Conservation (phyloP, 2,888 invertebrate genomes). For the Eupithecia abbreviata region DNA sequence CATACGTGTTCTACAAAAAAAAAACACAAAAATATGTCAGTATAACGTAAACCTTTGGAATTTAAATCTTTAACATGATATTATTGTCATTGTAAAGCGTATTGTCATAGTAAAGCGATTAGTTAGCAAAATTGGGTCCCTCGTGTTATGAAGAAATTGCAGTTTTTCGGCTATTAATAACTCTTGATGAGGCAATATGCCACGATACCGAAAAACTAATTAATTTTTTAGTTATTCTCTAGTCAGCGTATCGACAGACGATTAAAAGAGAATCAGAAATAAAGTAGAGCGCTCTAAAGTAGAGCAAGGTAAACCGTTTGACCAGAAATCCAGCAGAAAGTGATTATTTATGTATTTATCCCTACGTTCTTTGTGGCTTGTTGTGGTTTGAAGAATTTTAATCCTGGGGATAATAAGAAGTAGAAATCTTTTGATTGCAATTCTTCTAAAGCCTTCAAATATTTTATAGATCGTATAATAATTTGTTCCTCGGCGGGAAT, state of each 20-base stretch:
- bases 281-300: background rate
- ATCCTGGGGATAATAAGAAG: background rate
- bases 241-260: background rate
- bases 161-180: background rate
- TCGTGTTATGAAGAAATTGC: background rate
- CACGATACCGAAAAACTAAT: background rate
- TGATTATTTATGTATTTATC: background rate
- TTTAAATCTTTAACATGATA: too few relatives aligned
- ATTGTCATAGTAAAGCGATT: background rate
- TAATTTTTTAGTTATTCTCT: background rate
- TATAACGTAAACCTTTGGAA: too few relatives aligned
- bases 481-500: too few relatives aligned
- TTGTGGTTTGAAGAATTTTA: too few relatives aligned
- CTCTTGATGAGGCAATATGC: background rate
- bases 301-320: constrained; percentile 2
- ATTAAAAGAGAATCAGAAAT: background rate
- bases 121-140: background rate
- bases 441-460: too few relatives aligned
- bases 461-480: too few relatives aligned
- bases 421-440: too few relatives aligned
- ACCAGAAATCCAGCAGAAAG: background rate
- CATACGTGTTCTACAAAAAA: too few relatives aligned
- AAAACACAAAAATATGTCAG: too few relatives aligned
- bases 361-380: too few relatives aligned
- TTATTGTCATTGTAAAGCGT: background rate